phyloP scores from a whole-genome alignment of 2,888 invertebrate species.

The Diaprepes abbreviatus region DNA sequence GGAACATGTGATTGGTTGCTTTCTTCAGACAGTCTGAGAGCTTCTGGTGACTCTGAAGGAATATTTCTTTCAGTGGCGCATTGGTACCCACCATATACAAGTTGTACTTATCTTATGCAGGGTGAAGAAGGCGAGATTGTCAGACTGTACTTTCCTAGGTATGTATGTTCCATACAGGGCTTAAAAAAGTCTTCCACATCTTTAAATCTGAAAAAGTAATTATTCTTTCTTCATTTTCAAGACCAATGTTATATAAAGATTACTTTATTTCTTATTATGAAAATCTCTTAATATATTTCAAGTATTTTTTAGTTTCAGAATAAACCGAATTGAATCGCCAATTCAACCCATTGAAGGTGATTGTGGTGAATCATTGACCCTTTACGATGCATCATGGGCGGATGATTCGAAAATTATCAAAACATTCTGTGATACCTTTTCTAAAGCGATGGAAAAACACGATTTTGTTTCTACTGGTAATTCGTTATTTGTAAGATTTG shows the following conservation, averaged over 20 bases:
- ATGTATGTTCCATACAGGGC: too few relatives aligned
- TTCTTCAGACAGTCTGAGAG: conserved; percentile 83
- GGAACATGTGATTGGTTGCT: conserved; percentile 92
- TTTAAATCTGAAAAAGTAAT: too few relatives aligned
- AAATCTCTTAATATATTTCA: too few relatives aligned
- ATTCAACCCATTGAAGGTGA: conserved; percentile 89
- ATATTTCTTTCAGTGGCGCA: conserved; percentile 93
- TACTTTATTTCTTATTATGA: too few relatives aligned
- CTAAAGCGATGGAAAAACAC: conserved; percentile 92
- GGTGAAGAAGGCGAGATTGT: conserved; percentile 90
- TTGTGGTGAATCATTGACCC: conserved; percentile 90
- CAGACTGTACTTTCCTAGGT: conserved; percentile 91
- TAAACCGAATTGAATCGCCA: conserved; percentile 90
- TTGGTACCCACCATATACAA: conserved; percentile 95
- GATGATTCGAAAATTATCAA: conserved; percentile 93
- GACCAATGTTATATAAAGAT: too few relatives aligned
- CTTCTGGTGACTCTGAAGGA: conserved; percentile 86
- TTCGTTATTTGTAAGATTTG: conserved; percentile 88
- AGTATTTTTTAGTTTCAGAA: conserved; percentile 86
- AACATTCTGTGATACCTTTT: conserved; percentile 95
- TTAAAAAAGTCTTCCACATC: too few relatives aligned
- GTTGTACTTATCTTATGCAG: conserved; percentile 91
- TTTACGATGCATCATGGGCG: conserved; percentile 90
- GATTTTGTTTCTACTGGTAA: conserved; percentile 92
- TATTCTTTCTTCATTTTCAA: too few relatives aligned